phyloP scores from a whole-genome alignment of 2,113 vertebrate species.

The Calyptomena viridis region DNA sequence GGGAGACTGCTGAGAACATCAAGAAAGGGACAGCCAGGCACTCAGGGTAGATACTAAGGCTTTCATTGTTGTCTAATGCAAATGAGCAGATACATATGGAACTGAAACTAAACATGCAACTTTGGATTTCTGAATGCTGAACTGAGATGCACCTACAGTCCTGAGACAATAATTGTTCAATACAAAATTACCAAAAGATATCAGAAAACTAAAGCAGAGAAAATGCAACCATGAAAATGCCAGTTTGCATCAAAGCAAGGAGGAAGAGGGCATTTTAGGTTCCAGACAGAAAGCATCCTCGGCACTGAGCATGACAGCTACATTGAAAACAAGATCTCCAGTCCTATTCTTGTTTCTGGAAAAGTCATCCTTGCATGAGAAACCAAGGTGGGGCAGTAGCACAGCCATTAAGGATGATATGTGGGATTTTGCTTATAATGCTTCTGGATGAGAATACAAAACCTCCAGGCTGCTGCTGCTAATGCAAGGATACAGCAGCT shows the following conservation, averaged over 20 bases:
- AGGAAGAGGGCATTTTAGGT: neutral
- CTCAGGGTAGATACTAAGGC: neutral
- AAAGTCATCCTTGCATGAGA: neutral
- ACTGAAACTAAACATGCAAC: neutral
- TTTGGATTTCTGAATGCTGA: neutral
- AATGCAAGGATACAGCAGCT: neutral
- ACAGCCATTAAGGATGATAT: neutral
- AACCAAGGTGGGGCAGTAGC: neutral
- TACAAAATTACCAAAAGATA: neutral
- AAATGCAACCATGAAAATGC: neutral
- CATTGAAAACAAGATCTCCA: neutral
- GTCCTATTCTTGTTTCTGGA: neutral
- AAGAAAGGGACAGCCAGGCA: neutral
- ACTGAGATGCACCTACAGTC: neutral
- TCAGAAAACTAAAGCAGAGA: neutral
- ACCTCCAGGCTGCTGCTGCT: neutral
- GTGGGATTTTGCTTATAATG: neutral
- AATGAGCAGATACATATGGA: neutral
- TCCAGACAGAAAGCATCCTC: neutral
- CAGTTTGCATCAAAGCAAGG: neutral
- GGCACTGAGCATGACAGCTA: neutral
- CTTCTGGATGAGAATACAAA: neutral
- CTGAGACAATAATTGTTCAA: neutral
- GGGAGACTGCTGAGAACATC: neutral
- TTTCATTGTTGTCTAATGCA: neutral